Percentiles rank a stretch among this genome's conserved stretches.
phyloP scores from a whole-genome alignment of 2,797 vertebrate genomes.

The Pempheris klunzingeri region DNA sequence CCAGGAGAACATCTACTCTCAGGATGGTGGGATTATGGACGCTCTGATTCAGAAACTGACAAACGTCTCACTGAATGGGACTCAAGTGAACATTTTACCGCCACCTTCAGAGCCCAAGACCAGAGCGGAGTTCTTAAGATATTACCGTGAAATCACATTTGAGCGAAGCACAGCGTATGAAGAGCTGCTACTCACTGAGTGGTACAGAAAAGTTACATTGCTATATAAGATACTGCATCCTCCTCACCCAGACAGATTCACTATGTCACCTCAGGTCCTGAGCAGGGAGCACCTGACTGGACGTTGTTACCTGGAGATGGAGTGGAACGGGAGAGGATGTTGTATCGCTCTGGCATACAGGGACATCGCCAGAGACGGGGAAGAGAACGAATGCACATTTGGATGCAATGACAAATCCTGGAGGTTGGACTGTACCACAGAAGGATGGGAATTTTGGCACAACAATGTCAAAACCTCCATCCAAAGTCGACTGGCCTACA shows the following conservation, averaged over 20 bases:
- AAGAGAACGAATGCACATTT: not conserved
- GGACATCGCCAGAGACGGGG: not conserved
- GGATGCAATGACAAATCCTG: slow-evolving; percentile 28
- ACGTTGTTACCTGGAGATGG: not conserved
- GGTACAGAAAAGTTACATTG: not conserved
- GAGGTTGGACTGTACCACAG: not conserved
- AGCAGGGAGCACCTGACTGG: slow-evolving; percentile 14
- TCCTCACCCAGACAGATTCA: slow-evolving; percentile 19
- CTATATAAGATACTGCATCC: too few species aligned
- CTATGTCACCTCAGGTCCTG: not conserved
- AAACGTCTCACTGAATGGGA: too few species aligned
- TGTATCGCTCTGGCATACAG: not conserved
- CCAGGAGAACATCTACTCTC: too few species aligned
- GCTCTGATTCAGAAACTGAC: too few species aligned
- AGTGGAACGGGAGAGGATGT: not conserved
- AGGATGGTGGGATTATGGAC: too few species aligned
- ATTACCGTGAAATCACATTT: too few species aligned
- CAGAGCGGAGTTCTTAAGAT: too few species aligned
- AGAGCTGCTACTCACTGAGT: not conserved
- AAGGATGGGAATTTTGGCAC: not conserved
- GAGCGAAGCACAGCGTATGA: slow-evolving; percentile 27
- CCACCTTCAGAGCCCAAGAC: too few species aligned
- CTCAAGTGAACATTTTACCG: too few species aligned
- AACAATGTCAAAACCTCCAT: not conserved
- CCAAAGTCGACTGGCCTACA: not conserved